Evolutionary conservation across 2,113 vertebrate species (phyloP).

Genomic region (Colinus virginianus): DNA sequence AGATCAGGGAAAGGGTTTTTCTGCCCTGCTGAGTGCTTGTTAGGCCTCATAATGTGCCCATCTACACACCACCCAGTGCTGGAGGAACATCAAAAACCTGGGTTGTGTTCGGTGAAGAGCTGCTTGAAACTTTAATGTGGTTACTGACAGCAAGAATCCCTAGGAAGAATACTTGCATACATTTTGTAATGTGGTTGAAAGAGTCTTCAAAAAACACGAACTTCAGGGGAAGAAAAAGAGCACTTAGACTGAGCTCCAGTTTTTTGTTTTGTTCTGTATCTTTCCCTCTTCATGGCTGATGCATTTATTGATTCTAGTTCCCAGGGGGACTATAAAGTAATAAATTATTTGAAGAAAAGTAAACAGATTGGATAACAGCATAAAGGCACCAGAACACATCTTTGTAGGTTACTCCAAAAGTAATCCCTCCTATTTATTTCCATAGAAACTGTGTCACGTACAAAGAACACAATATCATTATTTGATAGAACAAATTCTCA

Average conservation of each 20-base stretch:
- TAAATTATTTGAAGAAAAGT: neutral
- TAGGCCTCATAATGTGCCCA: neutral
- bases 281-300: neutral
- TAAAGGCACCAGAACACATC: neutral
- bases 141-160: neutral
- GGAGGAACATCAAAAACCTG: neutral
- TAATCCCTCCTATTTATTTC: too few species aligned
- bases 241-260: neutral
- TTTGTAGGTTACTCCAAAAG: too few species aligned
- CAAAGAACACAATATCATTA: too few species aligned
- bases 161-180: neutral
- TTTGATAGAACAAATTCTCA: too few species aligned
- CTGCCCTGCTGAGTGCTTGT: neutral
- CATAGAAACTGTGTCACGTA: too few species aligned
- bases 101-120: neutral
- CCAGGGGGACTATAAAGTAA: neutral
- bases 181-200: neutral
- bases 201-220: neutral
- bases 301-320: neutral
- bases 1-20: neutral
- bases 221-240: accelerated
- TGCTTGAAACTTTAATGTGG: neutral
- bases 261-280: neutral
- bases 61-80: neutral
- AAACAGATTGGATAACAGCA: neutral